Percentiles rank a stretch among this genome's conserved stretches.
Evolutionary conservation across 2,888 invertebrate genomes (phyloP).

Genomic region (Protodeltote pygarga): DNA sequence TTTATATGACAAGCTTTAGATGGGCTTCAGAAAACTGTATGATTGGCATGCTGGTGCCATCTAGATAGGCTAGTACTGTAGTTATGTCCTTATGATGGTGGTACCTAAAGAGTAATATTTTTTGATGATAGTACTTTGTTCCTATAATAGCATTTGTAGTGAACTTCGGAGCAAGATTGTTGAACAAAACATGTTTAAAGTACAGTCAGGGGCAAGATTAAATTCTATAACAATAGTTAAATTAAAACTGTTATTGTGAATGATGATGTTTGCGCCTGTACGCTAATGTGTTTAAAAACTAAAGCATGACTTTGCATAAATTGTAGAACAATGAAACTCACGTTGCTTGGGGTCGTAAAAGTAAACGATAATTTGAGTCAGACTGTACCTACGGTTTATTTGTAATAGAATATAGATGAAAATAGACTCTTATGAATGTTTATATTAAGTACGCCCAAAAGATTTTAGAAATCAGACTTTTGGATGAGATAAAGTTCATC

Average conservation of each 20-base stretch:
- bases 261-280: neutral
- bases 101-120: constrained; percentile 35
- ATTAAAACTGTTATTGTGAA: constrained; percentile 14
- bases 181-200: constrained; percentile 24
- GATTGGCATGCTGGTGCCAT: too few species aligned
- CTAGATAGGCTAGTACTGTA: too few species aligned
- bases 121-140: constrained; percentile 48
- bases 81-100: constrained; percentile 21
- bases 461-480: too few species aligned
- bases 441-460: too few species aligned
- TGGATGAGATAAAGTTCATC: too few species aligned
- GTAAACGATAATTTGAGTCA: too few species aligned
- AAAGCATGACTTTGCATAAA: constrained; percentile 5
- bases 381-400: too few species aligned
- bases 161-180: constrained; percentile 27
- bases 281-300: constrained; percentile 26
- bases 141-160: constrained; percentile 38
- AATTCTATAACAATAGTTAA: constrained; percentile 28
- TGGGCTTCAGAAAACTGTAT: too few species aligned
- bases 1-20: too few species aligned
- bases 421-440: too few species aligned
- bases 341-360: too few species aligned
- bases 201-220: constrained; percentile 25
- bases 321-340: neutral
- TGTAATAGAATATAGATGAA: too few species aligned